Evolutionary conservation across 2,113 vertebrate genomes (phyloP).

Genomic region (Limanda limanda): DNA sequence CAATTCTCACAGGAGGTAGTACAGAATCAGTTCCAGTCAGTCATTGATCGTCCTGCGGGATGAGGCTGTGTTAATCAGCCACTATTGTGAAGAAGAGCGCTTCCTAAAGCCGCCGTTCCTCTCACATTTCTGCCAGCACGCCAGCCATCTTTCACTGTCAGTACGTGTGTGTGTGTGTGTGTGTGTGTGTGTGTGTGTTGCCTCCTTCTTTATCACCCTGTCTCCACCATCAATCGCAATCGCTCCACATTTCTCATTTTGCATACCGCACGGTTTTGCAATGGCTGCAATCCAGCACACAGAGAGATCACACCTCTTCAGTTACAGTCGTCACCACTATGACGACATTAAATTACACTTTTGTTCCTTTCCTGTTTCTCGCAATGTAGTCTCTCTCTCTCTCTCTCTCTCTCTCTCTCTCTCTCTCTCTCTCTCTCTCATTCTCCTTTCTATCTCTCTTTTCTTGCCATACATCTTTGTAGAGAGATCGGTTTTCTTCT

Average conservation of each 20-base stretch:
- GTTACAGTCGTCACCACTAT: slow-evolving; percentile 3
- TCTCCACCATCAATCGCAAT: slow-evolving; percentile 48
- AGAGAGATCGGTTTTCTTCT: neutral
- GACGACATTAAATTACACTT: slow-evolving; percentile 34
- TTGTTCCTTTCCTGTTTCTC: neutral
- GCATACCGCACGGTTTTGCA: slow-evolving; percentile 33
- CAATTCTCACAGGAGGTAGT: slow-evolving; percentile 66
- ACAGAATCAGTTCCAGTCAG: slow-evolving; percentile 77
- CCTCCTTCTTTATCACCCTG: slow-evolving; percentile 18
- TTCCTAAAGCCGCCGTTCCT: slow-evolving; percentile 59
- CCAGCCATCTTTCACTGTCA: slow-evolving; percentile 45
- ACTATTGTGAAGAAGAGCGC: slow-evolving; percentile 69
- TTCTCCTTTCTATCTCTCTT: too few species aligned
- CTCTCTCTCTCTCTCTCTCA: neutral
- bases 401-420: neutral
- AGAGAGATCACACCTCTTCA: slow-evolving; percentile 36
- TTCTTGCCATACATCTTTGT: neutral
- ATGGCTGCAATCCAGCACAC: slow-evolving; percentile 15
- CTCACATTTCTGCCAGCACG: slow-evolving; percentile 70
- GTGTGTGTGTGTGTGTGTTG: slow-evolving; percentile 13
- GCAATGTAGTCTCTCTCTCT: neutral
- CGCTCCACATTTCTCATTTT: slow-evolving; percentile 37
- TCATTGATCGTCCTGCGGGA: slow-evolving; percentile 75
- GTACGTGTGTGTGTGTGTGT: neutral
- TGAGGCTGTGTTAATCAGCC: slow-evolving; percentile 78